phyloP scores from a whole-genome alignment of 2,113 vertebrate species.

The Phyllostomus hastatus region DNA sequence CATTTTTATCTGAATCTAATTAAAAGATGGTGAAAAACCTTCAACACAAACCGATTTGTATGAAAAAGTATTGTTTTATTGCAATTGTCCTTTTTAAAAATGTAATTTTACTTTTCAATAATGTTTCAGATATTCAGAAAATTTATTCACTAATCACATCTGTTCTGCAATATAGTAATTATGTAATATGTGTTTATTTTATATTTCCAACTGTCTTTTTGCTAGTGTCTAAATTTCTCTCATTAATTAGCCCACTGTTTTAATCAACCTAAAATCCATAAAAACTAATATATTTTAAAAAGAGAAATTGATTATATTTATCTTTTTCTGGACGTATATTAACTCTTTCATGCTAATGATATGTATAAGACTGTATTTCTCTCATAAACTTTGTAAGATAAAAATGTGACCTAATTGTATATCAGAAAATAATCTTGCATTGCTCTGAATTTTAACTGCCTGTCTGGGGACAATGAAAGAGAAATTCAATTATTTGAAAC shows the following conservation, averaged over 20 bases:
- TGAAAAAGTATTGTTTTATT: slow-evolving; percentile 58
- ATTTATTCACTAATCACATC: slow-evolving; percentile 28
- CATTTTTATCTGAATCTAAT: slow-evolving; percentile 72
- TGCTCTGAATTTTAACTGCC: neutral
- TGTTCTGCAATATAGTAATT: slow-evolving; percentile 37
- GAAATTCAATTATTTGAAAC: slow-evolving; percentile 7
- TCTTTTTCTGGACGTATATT: slow-evolving; percentile 5
- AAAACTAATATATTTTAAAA: neutral
- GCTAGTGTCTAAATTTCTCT: neutral
- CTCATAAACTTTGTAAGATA: slow-evolving; percentile 19
- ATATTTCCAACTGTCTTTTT: slow-evolving; percentile 18
- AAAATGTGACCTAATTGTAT: neutral
- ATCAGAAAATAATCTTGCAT: slow-evolving; percentile 10
- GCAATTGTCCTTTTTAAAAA: slow-evolving; percentile 22
- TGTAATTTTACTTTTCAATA: slow-evolving; percentile 54
- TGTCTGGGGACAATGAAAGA: neutral
- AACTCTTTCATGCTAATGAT: neutral
- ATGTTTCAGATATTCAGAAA: slow-evolving; percentile 35
- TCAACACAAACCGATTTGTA: neutral
- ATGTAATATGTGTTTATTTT: slow-evolving; percentile 19
- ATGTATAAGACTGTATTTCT: neutral
- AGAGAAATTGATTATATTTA: neutral
- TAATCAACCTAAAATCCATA: neutral
- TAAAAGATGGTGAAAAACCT: slow-evolving; percentile 59
- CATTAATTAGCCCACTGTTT: neutral